Evolutionary conservation across 2,797 vertebrate species (phyloP).

Genomic region (Gobio occitaniae): DNA sequence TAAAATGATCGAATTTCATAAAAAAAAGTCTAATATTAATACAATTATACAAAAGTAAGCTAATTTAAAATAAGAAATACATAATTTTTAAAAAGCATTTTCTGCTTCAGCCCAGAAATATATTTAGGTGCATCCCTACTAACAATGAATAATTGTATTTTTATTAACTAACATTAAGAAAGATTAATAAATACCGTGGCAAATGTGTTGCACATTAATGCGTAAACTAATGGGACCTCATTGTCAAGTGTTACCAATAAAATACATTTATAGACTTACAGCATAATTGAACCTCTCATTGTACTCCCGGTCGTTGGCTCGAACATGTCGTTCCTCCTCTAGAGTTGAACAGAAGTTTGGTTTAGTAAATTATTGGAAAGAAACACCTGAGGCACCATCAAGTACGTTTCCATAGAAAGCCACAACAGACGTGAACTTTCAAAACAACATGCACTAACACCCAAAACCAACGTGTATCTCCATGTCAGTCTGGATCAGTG

Average conservation of each 20-base stretch:
- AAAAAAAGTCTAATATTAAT: no score
- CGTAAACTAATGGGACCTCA: background rate
- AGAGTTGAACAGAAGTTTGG: constrained; percentile 45
- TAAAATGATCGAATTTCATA: no score
- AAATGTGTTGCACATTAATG: background rate
- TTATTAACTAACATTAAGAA: background rate
- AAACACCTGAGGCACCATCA: background rate
- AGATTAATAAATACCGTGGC: background rate
- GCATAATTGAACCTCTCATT: constrained; percentile 85
- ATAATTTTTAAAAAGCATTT: no score
- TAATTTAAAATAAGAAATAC: no score
- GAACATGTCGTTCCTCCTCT: constrained; percentile 86
- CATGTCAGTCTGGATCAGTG: background rate
- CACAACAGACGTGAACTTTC: background rate
- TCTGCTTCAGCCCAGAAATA: no score
- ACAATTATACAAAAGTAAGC: no score
- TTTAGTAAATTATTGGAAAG: background rate
- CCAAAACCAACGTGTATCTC: background rate
- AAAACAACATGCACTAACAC: background rate
- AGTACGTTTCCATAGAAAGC: background rate
- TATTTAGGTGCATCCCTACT: no score
- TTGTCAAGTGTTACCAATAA: background rate
- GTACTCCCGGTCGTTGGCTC: constrained; percentile 84
- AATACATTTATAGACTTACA: constrained; percentile 74
- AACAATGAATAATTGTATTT: no score